Base-by-base conservation (phyloP, 2,888 invertebrate species). In the Tinea trinotella region DNA sequence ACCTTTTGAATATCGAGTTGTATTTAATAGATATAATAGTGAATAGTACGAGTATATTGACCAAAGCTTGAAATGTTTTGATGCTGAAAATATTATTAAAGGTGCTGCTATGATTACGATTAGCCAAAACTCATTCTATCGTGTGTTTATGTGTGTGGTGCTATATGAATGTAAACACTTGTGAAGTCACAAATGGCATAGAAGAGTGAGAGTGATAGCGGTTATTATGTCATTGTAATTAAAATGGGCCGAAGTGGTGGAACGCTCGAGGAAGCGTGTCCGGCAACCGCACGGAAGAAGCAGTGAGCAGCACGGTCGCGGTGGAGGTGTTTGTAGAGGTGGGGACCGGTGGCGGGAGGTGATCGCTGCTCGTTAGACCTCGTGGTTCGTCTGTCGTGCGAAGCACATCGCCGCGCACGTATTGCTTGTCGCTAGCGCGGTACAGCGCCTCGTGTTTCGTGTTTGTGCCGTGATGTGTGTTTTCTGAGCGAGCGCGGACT, bases 381-480 rank as follows among this genome's bases (percentile, higher is more conserved):
- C 56, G 66, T 66, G 56, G 54, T 56, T 54, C 54, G 55, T 56
- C 58, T 58, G 69, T 67, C 57, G 64, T 62, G 60, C 63, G 63
- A 59, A 56, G 58, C 55, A 59, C 65, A 62, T 62, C 58, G 58
- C 56, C 65, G 66, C 67, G 63, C 62, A 59, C 62, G 62, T 61
- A 61, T 34, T 60, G 59, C 59, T 15, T 34, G 35, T 35, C 49
- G 48, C 57, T 56, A 53, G 62, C 62, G 62, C 59, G 59, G 57
- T 52, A 9, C 20, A 54, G 54, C 57, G 60, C 60, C 65, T 64
- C 65, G 67, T 68, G 68, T 68, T 19, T 24, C 54, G 35, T 40
- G 44, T 24, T 48, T 15, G 50, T 50, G 50, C 24, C 80, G 80
- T 79, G 77, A 81, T 80, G 81, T 71, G 77, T 74, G 75, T 68